Evolutionary conservation across 2,797 vertebrate genomes (phyloP).

Genomic region (Thripadectes ignobilis): DNA sequence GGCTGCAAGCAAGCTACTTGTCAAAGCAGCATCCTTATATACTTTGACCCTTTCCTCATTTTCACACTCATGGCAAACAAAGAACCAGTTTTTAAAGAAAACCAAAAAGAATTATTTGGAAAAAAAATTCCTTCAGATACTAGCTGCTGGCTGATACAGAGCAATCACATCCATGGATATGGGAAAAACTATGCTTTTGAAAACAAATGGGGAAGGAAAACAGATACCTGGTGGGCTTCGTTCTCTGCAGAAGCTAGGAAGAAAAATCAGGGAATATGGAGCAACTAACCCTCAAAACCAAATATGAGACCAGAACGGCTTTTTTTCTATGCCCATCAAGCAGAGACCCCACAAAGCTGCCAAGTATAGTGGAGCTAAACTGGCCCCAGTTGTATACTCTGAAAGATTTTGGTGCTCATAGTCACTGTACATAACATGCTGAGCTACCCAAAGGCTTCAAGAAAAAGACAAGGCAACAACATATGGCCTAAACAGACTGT

Average conservation of each 20-base stretch:
- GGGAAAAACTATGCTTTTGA: not conserved
- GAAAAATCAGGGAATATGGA: not conserved
- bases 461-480: conserved; percentile 18
- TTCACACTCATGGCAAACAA: not conserved
- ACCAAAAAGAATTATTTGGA: not conserved
- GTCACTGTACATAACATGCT: not conserved
- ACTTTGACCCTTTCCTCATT: not conserved
- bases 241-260: not conserved
- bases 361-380: not conserved
- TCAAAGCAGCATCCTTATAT: not conserved
- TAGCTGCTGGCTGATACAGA: not conserved
- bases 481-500: conserved; percentile 22
- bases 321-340: not conserved
- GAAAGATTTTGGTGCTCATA: not conserved
- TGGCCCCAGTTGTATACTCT: not conserved
- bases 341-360: not conserved
- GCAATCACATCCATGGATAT: not conserved
- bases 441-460: not conserved
- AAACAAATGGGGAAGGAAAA: not conserved
- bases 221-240: not conserved
- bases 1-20: not conserved
- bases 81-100: not conserved
- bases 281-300: not conserved
- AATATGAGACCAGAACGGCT: not conserved
- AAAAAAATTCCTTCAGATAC: not conserved